Evolutionary conservation across 2,797 vertebrate species (phyloP).

Genomic region (Cryptoprocta ferox): DNA sequence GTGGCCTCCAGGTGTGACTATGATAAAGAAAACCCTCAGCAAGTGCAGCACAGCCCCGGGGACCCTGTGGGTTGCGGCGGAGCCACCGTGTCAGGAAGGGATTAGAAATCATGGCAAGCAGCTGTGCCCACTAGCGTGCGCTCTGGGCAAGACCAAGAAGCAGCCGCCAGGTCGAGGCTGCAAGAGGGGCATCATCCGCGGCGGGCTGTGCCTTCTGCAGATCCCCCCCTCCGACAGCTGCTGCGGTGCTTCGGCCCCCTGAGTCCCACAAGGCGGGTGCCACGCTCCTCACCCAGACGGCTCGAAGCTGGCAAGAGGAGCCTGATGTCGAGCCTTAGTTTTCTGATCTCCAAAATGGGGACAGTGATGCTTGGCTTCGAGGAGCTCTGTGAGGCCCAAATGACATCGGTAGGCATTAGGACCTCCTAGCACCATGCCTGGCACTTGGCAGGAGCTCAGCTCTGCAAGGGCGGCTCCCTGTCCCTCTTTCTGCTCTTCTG

Average conservation of each 20-base stretch:
- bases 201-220: accelerated
- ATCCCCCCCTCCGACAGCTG: accelerated
- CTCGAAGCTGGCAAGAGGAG: not conserved
- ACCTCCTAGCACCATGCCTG: not conserved
- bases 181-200: accelerated
- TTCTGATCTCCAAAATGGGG: not conserved
- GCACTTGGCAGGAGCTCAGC: not conserved
- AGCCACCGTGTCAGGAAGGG: not conserved
- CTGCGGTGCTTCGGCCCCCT: accelerated
- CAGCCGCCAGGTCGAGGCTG: accelerated
- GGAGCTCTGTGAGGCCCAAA: not conserved
- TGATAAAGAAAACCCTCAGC: not conserved
- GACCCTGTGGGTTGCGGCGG: not conserved
- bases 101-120: not conserved
- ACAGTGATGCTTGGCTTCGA: not conserved
- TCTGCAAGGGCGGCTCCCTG: not conserved
- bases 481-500: not conserved
- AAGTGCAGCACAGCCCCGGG: accelerated
- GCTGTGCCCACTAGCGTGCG: not conserved
- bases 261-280: accelerated
- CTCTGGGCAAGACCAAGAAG: accelerated
- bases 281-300: accelerated
- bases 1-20: accelerated
- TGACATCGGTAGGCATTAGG: accelerated
- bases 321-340: not conserved